Evolutionary conservation across 1,140 invertebrate species (phyloP), one percentile per base, ranked within the genome.

Genomic region (Cydia pomonella): DNA sequence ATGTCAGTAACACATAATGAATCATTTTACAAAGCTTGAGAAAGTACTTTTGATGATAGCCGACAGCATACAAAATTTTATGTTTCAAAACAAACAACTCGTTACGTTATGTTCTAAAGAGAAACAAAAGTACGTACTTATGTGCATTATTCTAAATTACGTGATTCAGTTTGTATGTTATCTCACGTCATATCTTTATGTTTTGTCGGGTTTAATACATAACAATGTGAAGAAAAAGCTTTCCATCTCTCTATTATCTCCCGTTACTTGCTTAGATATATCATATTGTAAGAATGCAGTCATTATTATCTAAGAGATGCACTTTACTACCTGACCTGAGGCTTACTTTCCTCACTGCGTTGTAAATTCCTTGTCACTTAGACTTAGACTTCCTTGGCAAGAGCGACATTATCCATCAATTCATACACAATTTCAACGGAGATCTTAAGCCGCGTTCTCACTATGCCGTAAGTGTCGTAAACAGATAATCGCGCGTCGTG

Each of bases 131-230:
- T 16, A 44, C 41, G 41, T 16, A 44, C 1, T 44, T 66, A 25
- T 66, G 63, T 66, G 63, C 25, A 66, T 66, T 66, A 66, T 66
- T 66, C 21, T 44, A n/a, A 13, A 13, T 63, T 63, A 25, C 62
- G 62, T 27, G 23, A 63, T 27, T 10, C 18, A 10, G 62, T 63
- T 27, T 63, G 62, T 63, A 63, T 63, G 62, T 63, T 63, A 63
- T 63, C 62, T 63, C 21, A 23, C 62, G 13, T 27, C 21, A 13
- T 10, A 27, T 63, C 23, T 25, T 25, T 63, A 25, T 63, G 10
- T 18, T 63, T 21, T 25, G 62, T 23, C 62, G 62, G 12, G 21
- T 63, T 21, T 62, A 62, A 63, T 63, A 63, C 25, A 25, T 23
- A 63, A 63, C 62, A 13, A 63, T 63, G 62, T 63, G 62, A 63